Percentiles rank a stretch among this genome's conserved stretches.
Conservation (phyloP, 2,888 invertebrate species). For the Apotomis betuletana region DNA sequence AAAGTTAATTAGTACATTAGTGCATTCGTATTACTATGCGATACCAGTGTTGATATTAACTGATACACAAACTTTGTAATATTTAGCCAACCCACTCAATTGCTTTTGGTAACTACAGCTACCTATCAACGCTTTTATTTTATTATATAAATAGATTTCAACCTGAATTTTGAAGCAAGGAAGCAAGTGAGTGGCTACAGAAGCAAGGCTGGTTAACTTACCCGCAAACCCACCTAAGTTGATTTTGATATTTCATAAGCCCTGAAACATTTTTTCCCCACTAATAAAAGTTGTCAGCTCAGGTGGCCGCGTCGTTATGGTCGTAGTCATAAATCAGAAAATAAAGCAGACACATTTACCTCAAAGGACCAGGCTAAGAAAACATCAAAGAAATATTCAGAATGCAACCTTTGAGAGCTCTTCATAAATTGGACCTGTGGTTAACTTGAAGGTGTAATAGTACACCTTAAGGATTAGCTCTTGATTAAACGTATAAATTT, state of each 20-base stretch:
- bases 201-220: neutral
- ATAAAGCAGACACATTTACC: conserved; percentile 38
- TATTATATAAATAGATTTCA: too few species aligned
- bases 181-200: too few species aligned
- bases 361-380: conserved; percentile 17
- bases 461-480: conserved; percentile 54
- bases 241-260: conserved; percentile 36
- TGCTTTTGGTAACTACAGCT: too few species aligned
- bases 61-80: too few species aligned
- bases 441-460: conserved; percentile 47
- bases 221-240: neutral
- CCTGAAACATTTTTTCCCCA: conserved; percentile 48
- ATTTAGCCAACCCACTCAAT: too few species aligned
- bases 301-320: conserved; percentile 55
- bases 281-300: conserved; percentile 52
- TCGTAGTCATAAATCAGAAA: conserved; percentile 57
- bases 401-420: conserved; percentile 34
- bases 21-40: too few species aligned
- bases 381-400: neutral
- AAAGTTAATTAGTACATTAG: too few species aligned
- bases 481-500: conserved; percentile 56
- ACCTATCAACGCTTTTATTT: too few species aligned
- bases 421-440: conserved; percentile 47
- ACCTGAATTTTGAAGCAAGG: too few species aligned
- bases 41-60: too few species aligned